phyloP scores from a whole-genome alignment of 2,113 vertebrate species.

The Etheostoma cragini region DNA sequence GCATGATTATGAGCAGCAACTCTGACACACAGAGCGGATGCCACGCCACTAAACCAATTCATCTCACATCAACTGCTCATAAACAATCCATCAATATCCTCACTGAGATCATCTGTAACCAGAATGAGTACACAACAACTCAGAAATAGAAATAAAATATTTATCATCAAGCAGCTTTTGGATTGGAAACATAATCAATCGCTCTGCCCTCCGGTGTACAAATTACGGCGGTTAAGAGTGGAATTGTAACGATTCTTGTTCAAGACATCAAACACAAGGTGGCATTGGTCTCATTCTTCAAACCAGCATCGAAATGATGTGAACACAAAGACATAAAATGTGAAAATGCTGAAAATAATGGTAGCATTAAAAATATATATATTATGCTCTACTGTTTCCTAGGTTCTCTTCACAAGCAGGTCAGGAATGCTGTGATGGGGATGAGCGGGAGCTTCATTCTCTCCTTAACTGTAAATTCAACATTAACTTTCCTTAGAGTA shows the following conservation, averaged over 20 bases:
- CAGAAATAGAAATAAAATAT: slow-evolving; percentile 72
- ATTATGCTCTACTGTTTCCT: background rate
- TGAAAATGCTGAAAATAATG: background rate
- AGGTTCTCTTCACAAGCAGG: background rate
- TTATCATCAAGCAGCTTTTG: slow-evolving; percentile 73
- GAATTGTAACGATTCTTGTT: slow-evolving; percentile 56
- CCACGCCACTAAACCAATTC: slow-evolving; percentile 71
- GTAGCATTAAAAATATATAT: background rate
- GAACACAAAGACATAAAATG: background rate
- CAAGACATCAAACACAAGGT: slow-evolving; percentile 47
- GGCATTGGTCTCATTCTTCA: slow-evolving; percentile 48
- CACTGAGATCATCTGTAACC: slow-evolving; percentile 37
- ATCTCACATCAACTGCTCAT: slow-evolving; percentile 72
- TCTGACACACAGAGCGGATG: slow-evolving; percentile 54
- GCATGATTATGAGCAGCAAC: slow-evolving; percentile 64
- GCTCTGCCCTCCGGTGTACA: slow-evolving; percentile 61
- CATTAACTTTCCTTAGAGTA: background rate
- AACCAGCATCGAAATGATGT: slow-evolving; percentile 14
- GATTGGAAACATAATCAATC: slow-evolving; percentile 73
- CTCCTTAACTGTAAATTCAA: background rate
- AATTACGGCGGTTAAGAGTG: slow-evolving; percentile 49
- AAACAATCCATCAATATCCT: slow-evolving; percentile 72
- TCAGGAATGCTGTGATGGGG: background rate
- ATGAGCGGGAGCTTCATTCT: background rate
- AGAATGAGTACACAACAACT: slow-evolving; percentile 37